Conservation (phyloP, 2,113 vertebrate species). For the Acrocephalus kingi region DNA sequence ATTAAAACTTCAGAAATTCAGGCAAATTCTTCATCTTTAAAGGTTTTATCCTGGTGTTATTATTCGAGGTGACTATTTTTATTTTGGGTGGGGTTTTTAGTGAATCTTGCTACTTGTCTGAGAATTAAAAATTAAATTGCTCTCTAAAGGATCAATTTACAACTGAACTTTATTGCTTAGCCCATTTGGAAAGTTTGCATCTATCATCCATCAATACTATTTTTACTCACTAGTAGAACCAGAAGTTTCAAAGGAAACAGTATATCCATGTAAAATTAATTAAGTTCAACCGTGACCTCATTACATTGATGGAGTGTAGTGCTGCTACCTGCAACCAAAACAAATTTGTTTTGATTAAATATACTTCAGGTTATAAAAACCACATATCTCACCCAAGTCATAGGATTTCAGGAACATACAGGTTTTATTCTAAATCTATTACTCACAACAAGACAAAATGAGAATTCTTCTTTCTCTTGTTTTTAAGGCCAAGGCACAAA, state of each 20-base stretch:
- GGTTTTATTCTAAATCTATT: not conserved
- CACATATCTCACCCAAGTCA: not conserved
- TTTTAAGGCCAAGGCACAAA: not conserved
- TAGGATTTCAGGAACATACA: not conserved
- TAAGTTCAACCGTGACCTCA: constrained; percentile 51
- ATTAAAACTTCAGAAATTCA: not conserved
- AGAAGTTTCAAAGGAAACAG: constrained; percentile 66
- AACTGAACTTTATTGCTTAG: not conserved
- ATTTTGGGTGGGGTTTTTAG: not conserved
- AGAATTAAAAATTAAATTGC: constrained; percentile 11
- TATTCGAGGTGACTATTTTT: not conserved
- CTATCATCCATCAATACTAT: constrained; percentile 24
- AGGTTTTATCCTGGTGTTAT: not conserved
- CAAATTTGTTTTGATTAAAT: constrained; percentile 53
- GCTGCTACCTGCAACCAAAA: constrained; percentile 62
- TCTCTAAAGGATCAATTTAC: not conserved
- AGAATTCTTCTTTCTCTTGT: not conserved
- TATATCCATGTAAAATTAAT: constrained; percentile 63
- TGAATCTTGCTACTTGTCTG: not conserved
- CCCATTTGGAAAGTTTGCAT: not conserved
- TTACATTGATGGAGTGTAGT: constrained; percentile 61
- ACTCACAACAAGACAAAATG: not conserved
- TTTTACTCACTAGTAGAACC: not conserved
- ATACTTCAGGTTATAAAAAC: constrained; percentile 12
- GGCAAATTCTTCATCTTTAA: not conserved